phyloP scores from a whole-genome alignment of 1,140 invertebrate genomes.

The Habropoda laboriosa region DNA sequence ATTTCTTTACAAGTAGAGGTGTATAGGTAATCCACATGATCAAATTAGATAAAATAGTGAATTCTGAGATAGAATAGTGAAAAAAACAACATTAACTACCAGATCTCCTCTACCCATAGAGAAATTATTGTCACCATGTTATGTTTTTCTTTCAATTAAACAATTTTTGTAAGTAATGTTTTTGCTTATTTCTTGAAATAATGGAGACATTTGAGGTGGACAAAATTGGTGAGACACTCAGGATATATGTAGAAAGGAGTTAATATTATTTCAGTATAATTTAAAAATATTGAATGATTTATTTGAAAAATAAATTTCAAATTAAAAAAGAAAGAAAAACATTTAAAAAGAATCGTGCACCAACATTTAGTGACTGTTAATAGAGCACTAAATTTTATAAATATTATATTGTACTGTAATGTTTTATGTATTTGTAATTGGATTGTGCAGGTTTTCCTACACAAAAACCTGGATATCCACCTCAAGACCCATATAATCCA shows the following conservation, averaged over 20 bases:
- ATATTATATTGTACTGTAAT: neutral
- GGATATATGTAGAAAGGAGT: neutral
- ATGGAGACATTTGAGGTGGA: too few relatives aligned
- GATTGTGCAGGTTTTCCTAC: slow-evolving; percentile 64
- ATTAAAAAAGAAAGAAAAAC: neutral
- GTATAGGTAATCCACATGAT: too few relatives aligned
- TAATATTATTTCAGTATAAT: neutral
- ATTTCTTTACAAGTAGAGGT: too few relatives aligned
- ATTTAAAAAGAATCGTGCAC: slow-evolving; percentile 26
- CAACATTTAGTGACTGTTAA: slow-evolving; percentile 39
- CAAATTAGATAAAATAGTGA: too few relatives aligned
- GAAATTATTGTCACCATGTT: too few relatives aligned
- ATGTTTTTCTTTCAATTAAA: too few relatives aligned
- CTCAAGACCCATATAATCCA: slow-evolving; percentile 67
- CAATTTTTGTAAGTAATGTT: too few relatives aligned
- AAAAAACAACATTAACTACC: too few relatives aligned
- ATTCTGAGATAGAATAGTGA: too few relatives aligned
- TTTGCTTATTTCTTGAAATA: neutral
- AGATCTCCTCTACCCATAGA: too few relatives aligned
- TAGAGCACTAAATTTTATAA: slow-evolving; percentile 31
- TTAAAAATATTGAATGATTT: too few relatives aligned
- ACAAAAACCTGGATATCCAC: slow-evolving; percentile 71
- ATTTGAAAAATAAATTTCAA: neutral
- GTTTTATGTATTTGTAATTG: slow-evolving; percentile 29
- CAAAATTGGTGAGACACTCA: too few relatives aligned